These are phyloP conservation scores for Elgonia sp. DNA, from an alignment of 2,888 invertebrate genomes.

Conservation along the genomic window DNA sequence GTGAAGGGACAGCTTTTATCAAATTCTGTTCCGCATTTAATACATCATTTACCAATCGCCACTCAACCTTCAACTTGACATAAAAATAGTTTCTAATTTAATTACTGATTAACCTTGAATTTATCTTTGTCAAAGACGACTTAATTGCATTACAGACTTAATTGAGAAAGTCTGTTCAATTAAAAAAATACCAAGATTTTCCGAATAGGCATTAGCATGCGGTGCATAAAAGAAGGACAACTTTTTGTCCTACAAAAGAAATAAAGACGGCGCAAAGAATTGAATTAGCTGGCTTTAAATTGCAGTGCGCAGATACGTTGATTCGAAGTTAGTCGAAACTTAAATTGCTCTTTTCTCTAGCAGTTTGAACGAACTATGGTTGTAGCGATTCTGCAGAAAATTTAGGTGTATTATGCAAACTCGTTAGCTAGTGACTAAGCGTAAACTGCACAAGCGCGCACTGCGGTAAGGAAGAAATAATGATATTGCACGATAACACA, in stretches of 20 bases:
- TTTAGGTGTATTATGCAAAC: conserved; percentile 74
- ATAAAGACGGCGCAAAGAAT: conserved; percentile 60
- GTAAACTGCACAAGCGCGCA: conserved; percentile 59
- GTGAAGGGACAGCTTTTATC: neutral
- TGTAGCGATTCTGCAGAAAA: conserved; percentile 72
- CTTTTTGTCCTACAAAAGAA: conserved; percentile 22
- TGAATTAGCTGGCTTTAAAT: conserved; percentile 71
- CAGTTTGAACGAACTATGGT: conserved; percentile 62
- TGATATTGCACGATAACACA: conserved; percentile 66
- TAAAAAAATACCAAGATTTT: conserved; percentile 31
- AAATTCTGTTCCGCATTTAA: neutral
- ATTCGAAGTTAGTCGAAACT: conserved; percentile 77
- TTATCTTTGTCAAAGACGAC: neutral
- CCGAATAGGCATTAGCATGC: neutral
- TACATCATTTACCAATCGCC: neutral
- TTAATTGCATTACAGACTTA: neutral
- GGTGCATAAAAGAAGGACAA: conserved; percentile 1
- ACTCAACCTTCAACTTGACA: neutral
- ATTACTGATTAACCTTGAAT: neutral
- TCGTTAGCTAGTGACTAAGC: conserved; percentile 73
- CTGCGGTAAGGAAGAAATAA: conserved; percentile 70
- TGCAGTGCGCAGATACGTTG: conserved; percentile 71
- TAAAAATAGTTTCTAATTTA: neutral
- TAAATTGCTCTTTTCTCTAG: conserved; percentile 75
- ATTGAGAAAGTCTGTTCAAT: conserved; percentile 3